phyloP scores from a whole-genome alignment of 1,140 invertebrate species.

The Drosophila pseudoobscura region DNA sequence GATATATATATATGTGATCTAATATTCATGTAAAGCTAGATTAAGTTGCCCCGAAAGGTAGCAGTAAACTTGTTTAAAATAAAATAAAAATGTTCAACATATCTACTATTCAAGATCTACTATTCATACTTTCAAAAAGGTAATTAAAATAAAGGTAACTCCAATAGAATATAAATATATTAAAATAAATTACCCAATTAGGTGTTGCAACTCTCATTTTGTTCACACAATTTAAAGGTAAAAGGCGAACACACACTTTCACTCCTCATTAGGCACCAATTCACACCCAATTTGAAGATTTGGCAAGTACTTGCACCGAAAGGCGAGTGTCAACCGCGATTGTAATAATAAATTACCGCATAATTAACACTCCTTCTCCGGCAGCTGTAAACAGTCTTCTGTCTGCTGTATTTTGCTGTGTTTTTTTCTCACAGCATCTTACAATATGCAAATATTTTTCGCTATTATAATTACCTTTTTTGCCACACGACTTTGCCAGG shows the following conservation, averaged over 20 bases:
- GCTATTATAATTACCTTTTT: conserved; percentile 46
- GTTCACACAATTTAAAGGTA: neutral
- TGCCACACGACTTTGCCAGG: conserved; percentile 23
- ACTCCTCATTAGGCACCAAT: conserved; percentile 37
- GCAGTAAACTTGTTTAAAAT: too few relatives aligned
- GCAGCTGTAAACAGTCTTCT: conserved; percentile 49
- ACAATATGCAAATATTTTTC: conserved; percentile 64
- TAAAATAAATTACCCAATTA: too few relatives aligned
- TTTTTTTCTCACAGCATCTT: conserved; percentile 24
- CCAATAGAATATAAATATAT: too few relatives aligned
- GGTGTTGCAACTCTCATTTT: too few relatives aligned
- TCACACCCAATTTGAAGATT: conserved; percentile 28
- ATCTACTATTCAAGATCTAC: too few relatives aligned
- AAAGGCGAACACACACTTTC: conserved; percentile 26
- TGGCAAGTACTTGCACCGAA: conserved; percentile 21
- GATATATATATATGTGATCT: too few relatives aligned
- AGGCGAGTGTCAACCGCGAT: conserved; percentile 46
- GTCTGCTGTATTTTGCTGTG: conserved; percentile 12
- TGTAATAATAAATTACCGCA: conserved; percentile 33
- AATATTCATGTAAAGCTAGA: too few relatives aligned
- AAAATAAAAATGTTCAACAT: too few relatives aligned
- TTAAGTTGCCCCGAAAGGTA: too few relatives aligned
- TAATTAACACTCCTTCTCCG: conserved; percentile 56
- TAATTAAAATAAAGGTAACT: too few relatives aligned
- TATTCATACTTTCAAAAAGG: too few relatives aligned